A percentile compares a stretch with the other conserved stretches of the same genome.
These are phyloP conservation scores for Gallinago undulata DNA, from an alignment of 2,113 vertebrate species.

Conservation along the genomic window DNA sequence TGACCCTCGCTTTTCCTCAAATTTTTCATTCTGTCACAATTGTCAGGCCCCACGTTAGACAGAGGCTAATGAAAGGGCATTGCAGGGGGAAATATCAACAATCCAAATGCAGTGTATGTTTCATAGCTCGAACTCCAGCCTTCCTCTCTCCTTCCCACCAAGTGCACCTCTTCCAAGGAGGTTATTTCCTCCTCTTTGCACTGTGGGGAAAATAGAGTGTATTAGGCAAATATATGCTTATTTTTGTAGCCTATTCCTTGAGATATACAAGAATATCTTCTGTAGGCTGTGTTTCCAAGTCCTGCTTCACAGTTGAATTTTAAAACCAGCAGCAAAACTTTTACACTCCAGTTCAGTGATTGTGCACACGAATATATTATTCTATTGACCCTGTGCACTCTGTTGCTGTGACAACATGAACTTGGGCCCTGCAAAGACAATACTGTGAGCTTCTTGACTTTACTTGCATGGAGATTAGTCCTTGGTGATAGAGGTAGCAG, in stretches of 20 bases:
- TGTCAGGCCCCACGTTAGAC: constrained; percentile 50
- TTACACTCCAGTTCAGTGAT: neutral
- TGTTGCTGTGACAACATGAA: constrained; percentile 75
- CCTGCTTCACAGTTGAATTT: neutral
- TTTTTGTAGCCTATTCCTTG: neutral
- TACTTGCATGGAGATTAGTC: constrained; percentile 70
- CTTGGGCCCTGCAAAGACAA: constrained; percentile 65
- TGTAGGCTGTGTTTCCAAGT: neutral
- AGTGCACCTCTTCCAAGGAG: neutral
- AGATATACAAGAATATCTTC: neutral
- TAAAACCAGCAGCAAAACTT: constrained; percentile 38
- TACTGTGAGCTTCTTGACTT: constrained; percentile 63
- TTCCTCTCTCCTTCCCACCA: neutral
- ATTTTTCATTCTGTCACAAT: constrained; percentile 68
- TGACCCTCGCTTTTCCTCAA: constrained; percentile 44
- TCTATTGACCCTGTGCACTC: constrained; percentile 49
- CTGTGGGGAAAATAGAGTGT: neutral
- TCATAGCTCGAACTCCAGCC: neutral
- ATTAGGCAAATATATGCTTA: neutral
- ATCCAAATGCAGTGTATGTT: constrained; percentile 22
- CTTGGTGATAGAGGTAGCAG: constrained; percentile 72
- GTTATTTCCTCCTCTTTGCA: neutral
- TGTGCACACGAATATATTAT: constrained; percentile 41
- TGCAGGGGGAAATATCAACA: constrained; percentile 27
- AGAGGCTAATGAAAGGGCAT: constrained; percentile 48